These are phyloP conservation scores for Anhinga rufa DNA, from an alignment of 2,113 vertebrate genomes.

Conservation along the genomic window DNA sequence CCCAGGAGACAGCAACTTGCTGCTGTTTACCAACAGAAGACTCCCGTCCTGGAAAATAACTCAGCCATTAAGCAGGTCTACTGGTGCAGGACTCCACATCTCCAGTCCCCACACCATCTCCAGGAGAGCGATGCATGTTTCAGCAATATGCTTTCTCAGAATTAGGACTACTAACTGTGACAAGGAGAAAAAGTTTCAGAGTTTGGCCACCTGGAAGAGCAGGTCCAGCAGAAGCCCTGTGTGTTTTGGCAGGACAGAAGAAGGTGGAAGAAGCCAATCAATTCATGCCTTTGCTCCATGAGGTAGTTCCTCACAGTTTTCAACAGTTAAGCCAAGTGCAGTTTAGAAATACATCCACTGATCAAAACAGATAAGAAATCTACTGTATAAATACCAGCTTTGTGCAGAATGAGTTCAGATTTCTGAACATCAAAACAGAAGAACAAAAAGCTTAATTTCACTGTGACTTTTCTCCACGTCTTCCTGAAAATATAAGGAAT, in stretches of 20 bases:
- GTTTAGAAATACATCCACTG: background rate
- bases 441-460: background rate
- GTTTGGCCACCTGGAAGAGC: background rate
- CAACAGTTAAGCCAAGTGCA: background rate
- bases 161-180: background rate
- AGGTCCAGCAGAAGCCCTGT: background rate
- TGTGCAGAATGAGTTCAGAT: background rate
- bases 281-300: background rate
- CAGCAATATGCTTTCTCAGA: background rate
- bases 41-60: background rate
- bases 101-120: background rate
- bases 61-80: background rate
- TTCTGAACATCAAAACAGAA: background rate
- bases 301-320: background rate
- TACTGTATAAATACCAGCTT: background rate
- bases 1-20: background rate
- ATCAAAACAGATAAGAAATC: background rate
- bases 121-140: background rate
- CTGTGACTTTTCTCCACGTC: background rate
- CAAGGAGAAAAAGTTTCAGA: background rate
- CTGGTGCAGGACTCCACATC: background rate
- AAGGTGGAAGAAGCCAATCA: background rate
- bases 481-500: background rate
- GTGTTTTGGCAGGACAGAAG: background rate
- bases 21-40: background rate